phyloP scores from a whole-genome alignment of 35 echinoderm and acorn worm genomes.

The Apostichopus parvimensis region DNA sequence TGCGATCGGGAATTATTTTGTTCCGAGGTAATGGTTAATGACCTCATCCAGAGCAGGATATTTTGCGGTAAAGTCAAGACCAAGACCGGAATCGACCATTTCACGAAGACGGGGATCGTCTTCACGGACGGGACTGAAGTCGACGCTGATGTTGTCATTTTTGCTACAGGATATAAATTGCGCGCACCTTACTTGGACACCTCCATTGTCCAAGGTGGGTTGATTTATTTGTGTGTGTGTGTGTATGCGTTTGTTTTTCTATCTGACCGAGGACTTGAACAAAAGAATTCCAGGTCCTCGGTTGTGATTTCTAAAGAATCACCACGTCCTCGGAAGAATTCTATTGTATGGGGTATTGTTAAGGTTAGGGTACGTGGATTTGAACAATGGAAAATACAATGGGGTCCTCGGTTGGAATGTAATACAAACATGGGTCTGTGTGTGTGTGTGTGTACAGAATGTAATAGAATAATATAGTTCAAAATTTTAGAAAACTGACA shows the following conservation, averaged over 20 bases:
- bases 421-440: too few relatives aligned
- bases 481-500: too few relatives aligned
- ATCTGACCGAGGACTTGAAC: too few relatives aligned
- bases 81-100: conserved; percentile 74
- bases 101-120: conserved; percentile 66
- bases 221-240: background rate
- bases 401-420: too few relatives aligned
- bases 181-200: conserved; percentile 60
- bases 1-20: conserved; percentile 68
- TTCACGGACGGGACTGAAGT: conserved; percentile 81
- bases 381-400: too few relatives aligned
- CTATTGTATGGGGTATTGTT: too few relatives aligned
- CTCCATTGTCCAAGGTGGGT: conserved; percentile 71
- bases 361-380: too few relatives aligned
- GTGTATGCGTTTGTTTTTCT: too few relatives aligned
- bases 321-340: too few relatives aligned
- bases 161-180: conserved; percentile 81
- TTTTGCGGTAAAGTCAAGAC: conserved; percentile 69
- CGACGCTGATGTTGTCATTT: conserved; percentile 75
- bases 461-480: too few relatives aligned
- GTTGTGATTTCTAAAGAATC: too few relatives aligned
- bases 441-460: background rate
- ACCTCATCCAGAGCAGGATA: conserved; percentile 75
- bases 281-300: too few relatives aligned
- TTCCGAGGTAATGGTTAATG: conserved; percentile 79